Conservation (phyloP, 2,113 vertebrate genomes). For the Pterophyllum scalare region DNA sequence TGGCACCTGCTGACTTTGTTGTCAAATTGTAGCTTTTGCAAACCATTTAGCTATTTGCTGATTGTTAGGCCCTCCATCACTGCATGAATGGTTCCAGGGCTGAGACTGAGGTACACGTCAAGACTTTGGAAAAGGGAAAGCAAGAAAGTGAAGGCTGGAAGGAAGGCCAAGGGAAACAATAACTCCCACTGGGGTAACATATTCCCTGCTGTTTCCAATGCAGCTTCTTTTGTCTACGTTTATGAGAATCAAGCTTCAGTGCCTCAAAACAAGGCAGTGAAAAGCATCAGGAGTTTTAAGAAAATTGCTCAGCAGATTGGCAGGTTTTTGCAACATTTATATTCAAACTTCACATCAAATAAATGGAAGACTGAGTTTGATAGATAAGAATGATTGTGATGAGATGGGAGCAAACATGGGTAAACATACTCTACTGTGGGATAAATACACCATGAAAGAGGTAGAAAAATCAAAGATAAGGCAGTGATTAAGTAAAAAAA, state of each 20-base stretch:
- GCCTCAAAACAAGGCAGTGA: not conserved
- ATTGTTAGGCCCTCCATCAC: not conserved
- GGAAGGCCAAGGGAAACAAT: too few relatives aligned
- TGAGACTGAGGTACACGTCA: not conserved
- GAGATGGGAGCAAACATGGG: not conserved
- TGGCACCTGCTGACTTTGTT: not conserved
- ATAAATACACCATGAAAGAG: constrained; percentile 2
- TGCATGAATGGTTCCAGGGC: not conserved
- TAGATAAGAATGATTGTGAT: not conserved
- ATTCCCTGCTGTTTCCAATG: not conserved
- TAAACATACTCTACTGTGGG: constrained; percentile 5
- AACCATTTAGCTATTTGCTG: not conserved
- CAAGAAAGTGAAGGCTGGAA: not conserved
- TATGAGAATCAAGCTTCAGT: constrained; percentile 7
- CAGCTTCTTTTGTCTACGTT: not conserved
- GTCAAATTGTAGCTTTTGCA: not conserved
- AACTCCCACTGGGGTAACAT: not conserved
- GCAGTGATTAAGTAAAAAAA: not conserved
- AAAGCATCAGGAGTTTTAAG: not conserved
- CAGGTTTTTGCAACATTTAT: constrained; percentile 17
- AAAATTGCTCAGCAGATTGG: not conserved
- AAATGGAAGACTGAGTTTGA: not conserved
- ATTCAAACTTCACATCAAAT: constrained; percentile 10
- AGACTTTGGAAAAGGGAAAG: not conserved
- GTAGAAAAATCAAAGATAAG: constrained; percentile 10